Evolutionary conservation across 2,113 vertebrate species (phyloP).

Genomic region (Ammospiza caudacuta): DNA sequence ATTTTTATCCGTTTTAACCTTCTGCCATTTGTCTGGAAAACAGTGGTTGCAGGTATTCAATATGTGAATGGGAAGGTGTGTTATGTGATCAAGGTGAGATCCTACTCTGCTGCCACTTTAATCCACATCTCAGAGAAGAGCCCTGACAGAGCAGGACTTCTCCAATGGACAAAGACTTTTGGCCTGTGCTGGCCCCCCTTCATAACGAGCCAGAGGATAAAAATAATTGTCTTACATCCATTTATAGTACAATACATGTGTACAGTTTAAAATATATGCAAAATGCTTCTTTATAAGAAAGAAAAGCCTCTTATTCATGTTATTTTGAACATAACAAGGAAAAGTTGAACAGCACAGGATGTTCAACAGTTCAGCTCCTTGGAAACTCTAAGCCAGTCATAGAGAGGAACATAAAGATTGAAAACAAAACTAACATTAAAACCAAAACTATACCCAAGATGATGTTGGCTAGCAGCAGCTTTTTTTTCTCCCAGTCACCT

Average conservation of each 20-base stretch:
- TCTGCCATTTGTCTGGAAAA: neutral
- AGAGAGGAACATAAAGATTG: neutral
- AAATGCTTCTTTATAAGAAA: neutral
- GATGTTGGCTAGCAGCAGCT: neutral
- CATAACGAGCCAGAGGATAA: neutral
- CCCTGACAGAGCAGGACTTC: neutral
- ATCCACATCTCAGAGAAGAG: neutral
- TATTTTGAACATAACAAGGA: neutral
- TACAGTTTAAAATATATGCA: neutral
- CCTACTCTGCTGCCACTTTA: neutral
- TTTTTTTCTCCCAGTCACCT: neutral
- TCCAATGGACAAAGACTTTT: neutral
- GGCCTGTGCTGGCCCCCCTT: neutral
- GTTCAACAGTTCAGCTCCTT: neutral
- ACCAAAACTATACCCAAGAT: neutral
- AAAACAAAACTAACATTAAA: slow-evolving; percentile 22
- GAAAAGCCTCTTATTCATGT: neutral
- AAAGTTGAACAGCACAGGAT: neutral
- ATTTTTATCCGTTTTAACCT: neutral
- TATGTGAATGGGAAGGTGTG: neutral
- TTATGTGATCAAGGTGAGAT: neutral
- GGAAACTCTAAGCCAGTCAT: slow-evolving; percentile 8
- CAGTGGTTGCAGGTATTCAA: neutral
- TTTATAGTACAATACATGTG: neutral
- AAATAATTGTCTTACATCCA: neutral